Conservation (phyloP, 2,888 invertebrate species). For the Sicus ferrugineus region DNA sequence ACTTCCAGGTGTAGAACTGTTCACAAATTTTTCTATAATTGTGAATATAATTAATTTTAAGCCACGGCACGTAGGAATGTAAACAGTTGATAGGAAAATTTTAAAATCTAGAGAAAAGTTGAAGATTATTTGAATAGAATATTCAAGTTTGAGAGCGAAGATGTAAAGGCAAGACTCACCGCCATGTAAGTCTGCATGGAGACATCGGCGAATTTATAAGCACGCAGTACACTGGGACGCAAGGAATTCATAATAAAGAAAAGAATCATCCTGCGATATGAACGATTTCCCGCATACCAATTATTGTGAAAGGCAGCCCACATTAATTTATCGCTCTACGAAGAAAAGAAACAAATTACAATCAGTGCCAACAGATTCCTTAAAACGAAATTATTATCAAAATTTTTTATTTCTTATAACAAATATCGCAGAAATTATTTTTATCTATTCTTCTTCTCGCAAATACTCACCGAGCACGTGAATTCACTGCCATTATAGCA, state of each 20-base stretch:
- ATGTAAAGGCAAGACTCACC: conserved; percentile 44
- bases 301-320: conserved; percentile 55
- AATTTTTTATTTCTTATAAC: too few relatives aligned
- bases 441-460: neutral
- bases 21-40: too few relatives aligned
- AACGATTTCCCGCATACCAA: conserved; percentile 56
- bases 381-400: too few relatives aligned
- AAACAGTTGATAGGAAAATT: conserved; percentile 54
- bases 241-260: conserved; percentile 53
- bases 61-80: conserved; percentile 49
- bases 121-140: neutral
- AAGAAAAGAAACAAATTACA: conserved; percentile 3
- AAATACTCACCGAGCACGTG: conserved; percentile 48
- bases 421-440: too few relatives aligned
- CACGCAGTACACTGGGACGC: conserved; percentile 46
- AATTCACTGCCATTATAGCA: conserved; percentile 54
- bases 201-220: conserved; percentile 52
- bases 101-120: conserved; percentile 46
- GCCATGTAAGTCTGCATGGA: conserved; percentile 56
- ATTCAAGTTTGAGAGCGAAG: neutral
- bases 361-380: too few relatives aligned
- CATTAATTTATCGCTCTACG: conserved; percentile 49
- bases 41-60: too few relatives aligned
- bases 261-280: conserved; percentile 52
- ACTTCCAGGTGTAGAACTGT: too few relatives aligned